Conservation (phyloP, 2,888 invertebrate species). For the Platynereis dumerilii region DNA sequence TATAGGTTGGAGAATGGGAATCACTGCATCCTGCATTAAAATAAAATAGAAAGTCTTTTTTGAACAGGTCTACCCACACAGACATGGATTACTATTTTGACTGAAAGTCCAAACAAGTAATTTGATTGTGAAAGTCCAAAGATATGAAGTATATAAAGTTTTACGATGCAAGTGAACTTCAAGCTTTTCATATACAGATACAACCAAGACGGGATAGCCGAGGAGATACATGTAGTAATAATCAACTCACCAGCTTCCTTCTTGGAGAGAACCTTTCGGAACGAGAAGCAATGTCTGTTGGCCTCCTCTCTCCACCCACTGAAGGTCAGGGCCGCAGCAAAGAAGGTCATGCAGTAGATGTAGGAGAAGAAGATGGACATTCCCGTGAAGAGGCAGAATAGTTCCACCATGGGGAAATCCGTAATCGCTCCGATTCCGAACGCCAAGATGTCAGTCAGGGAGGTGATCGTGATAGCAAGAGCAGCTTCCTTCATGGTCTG, state of each 20-base stretch:
- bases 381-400: constrained; percentile 30
- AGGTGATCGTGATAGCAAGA: constrained; percentile 27
- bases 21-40: no score
- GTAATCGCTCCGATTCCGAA: constrained; percentile 26
- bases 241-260: constrained; percentile 18
- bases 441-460: constrained; percentile 21
- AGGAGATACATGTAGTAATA: no score
- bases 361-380: constrained; percentile 24
- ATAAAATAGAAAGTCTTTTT: no score
- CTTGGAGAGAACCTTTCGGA: constrained; percentile 10
- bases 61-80: no score
- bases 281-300: constrained; percentile 24
- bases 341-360: constrained; percentile 28
- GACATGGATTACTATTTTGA: no score
- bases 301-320: constrained; percentile 19
- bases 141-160: no score
- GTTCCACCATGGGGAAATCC: constrained; percentile 20
- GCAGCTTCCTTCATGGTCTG: constrained; percentile 22
- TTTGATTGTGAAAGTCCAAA: no score
- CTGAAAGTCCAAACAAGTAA: no score
- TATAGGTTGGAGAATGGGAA: no score
- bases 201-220: constrained; percentile 21
- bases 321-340: constrained; percentile 21
- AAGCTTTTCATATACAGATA: background rate
- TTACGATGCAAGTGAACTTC: no score